Percentiles rank a stretch among this genome's conserved stretches.
phyloP scores from a whole-genome alignment of 2,797 vertebrate species.

The Rhinichthys osculus region DNA sequence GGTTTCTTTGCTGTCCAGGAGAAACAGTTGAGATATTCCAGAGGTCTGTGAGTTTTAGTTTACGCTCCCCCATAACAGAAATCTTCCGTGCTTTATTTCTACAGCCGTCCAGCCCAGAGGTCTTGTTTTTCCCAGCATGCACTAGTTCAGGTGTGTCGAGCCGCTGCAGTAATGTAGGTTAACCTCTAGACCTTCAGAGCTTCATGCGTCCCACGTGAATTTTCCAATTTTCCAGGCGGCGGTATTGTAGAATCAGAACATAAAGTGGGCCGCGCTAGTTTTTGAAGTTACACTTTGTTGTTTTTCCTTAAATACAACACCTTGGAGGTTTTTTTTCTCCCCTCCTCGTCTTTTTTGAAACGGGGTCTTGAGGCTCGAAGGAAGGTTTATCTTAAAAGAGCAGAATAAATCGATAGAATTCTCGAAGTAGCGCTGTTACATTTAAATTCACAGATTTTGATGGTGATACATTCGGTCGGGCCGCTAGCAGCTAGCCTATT shows the following conservation, averaged over 20 bases:
- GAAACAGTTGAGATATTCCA: background rate
- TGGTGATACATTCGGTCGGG: slow-evolving; percentile 79
- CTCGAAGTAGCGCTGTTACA: slow-evolving; percentile 77
- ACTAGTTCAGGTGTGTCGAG: slow-evolving; percentile 38
- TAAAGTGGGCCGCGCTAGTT: slow-evolving; percentile 58
- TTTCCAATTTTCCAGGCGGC: slow-evolving; percentile 8
- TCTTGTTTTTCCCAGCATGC: slow-evolving; percentile 27
- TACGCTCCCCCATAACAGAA: background rate
- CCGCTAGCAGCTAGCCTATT: slow-evolving; percentile 75
- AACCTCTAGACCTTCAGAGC: slow-evolving; percentile 49
- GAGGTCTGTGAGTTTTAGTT: background rate
- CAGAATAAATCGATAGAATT: slow-evolving; percentile 75
- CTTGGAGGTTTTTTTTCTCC: slow-evolving; percentile 17
- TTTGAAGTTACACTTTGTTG: slow-evolving; percentile 60
- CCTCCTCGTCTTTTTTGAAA: slow-evolving; percentile 41
- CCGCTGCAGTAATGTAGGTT: slow-evolving; percentile 56
- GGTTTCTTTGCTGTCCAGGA: background rate
- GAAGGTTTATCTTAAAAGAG: slow-evolving; percentile 68
- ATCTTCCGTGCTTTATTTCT: background rate
- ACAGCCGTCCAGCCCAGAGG: background rate
- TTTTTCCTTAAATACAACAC: slow-evolving; percentile 35
- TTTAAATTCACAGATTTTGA: slow-evolving; percentile 81
- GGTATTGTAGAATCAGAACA: slow-evolving; percentile 42
- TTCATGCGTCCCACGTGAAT: slow-evolving; percentile 39
- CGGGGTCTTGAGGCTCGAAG: slow-evolving; percentile 53